Evolutionary conservation across 2,888 invertebrate genomes (phyloP).

Genomic region (Drosophila algonquin): DNA sequence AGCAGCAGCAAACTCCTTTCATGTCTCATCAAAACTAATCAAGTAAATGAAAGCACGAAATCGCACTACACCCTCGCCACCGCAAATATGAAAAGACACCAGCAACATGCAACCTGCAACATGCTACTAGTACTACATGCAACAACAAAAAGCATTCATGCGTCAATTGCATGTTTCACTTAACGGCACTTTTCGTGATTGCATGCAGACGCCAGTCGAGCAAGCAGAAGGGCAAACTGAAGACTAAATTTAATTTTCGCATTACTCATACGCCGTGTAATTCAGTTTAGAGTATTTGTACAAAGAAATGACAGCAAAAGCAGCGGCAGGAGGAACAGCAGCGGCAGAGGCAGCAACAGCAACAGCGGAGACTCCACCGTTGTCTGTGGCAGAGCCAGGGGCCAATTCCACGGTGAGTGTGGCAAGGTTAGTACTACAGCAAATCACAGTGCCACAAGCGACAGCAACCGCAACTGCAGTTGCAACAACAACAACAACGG

Average conservation of each 20-base stretch:
- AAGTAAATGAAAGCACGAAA: constrained; percentile 76
- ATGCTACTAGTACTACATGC: neutral
- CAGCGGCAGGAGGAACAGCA: constrained; percentile 26
- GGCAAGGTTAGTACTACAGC: constrained; percentile 65
- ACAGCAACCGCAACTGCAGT: constrained; percentile 38
- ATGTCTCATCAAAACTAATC: constrained; percentile 79
- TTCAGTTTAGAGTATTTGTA: constrained; percentile 82
- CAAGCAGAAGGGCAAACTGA: constrained; percentile 54
- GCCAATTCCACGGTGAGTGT: constrained; percentile 45
- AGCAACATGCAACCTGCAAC: constrained; percentile 31
- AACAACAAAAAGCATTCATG: constrained; percentile 66
- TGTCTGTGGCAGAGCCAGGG: constrained; percentile 33
- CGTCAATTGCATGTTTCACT: constrained; percentile 80
- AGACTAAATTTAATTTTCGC: constrained; percentile 80
- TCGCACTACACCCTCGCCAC: constrained; percentile 52
- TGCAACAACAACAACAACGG: constrained; percentile 25
- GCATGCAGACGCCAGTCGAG: constrained; percentile 59
- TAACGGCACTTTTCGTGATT: constrained; percentile 77
- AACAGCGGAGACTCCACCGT: constrained; percentile 12
- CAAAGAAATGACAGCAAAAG: constrained; percentile 79
- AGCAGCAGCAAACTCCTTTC: constrained; percentile 59
- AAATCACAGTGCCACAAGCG: constrained; percentile 64
- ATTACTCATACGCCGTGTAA: constrained; percentile 81
- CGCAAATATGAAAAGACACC: constrained; percentile 67
- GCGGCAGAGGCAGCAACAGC: neutral